These are phyloP conservation scores for Rhabdophis nuchalis DNA, from an alignment of 2,797 vertebrate species.

Conservation along the genomic window DNA sequence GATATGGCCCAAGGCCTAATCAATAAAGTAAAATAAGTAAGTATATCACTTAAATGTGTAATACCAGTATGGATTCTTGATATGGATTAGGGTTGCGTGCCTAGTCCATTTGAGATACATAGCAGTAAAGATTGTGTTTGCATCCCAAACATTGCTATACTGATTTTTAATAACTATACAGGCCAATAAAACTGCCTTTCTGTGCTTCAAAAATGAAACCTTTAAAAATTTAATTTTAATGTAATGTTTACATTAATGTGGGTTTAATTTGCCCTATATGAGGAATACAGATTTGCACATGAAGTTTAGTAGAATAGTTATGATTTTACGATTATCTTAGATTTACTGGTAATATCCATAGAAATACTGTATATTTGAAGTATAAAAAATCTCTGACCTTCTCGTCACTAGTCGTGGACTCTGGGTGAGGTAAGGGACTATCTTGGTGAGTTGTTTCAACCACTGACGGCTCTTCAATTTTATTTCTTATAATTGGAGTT, in stretches of 20 bases:
- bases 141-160: background rate
- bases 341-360: background rate
- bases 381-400: constrained; percentile 78
- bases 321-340: background rate
- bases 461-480: constrained; percentile 85
- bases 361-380: background rate
- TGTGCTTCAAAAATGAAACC: background rate
- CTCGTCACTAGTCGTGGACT: constrained; percentile 95
- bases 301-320: rapidly evolving
- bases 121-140: background rate
- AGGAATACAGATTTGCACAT: background rate
- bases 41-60: background rate
- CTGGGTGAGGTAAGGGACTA: constrained; percentile 95
- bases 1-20: no score
- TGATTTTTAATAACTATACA: background rate
- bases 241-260: background rate
- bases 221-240: background rate
- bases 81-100: background rate
- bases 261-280: background rate
- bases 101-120: background rate
- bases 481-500: constrained; percentile 93
- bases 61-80: background rate
- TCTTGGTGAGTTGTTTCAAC: constrained; percentile 87
- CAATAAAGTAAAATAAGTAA: no score
- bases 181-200: background rate